These are phyloP conservation scores for Zeugodacus cucurbitae DNA, from an alignment of 1,140 invertebrate genomes.

Conservation along the genomic window DNA sequence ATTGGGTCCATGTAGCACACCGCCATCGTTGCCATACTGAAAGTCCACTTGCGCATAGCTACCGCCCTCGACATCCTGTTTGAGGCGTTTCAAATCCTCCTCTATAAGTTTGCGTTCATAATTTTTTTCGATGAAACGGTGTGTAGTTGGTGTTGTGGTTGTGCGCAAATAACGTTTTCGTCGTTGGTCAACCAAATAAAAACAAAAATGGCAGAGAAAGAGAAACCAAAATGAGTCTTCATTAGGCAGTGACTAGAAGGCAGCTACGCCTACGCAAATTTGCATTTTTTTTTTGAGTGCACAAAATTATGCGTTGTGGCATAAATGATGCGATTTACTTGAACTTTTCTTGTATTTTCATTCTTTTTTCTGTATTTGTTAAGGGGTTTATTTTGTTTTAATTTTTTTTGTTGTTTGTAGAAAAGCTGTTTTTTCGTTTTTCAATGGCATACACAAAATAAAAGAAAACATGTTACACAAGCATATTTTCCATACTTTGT, in stretches of 20 bases:
- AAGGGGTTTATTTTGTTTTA: background rate
- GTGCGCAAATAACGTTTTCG: background rate
- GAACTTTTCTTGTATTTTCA: background rate
- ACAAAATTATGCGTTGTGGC: background rate
- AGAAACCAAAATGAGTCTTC: constrained; percentile 45
- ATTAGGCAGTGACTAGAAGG: background rate
- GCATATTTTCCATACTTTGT: background rate
- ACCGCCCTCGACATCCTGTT: constrained; percentile 69
- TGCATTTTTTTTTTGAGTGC: background rate
- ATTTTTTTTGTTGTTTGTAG: background rate
- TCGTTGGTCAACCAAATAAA: constrained; percentile 3
- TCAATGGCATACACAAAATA: constrained; percentile 1
- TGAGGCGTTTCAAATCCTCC: constrained; percentile 89
- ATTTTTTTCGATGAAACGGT: background rate
- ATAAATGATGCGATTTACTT: background rate
- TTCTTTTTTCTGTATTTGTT: background rate
- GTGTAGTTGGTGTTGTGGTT: background rate
- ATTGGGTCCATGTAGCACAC: constrained; percentile 50
- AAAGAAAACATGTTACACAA: constrained; percentile 20
- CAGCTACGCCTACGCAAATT: constrained; percentile 24
- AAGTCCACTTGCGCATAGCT: constrained; percentile 84
- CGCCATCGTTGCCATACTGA: constrained; percentile 74
- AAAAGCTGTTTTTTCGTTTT: background rate
- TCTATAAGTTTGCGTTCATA: constrained; percentile 69
- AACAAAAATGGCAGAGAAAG: constrained; percentile 38